Conservation (phyloP, 1,140 invertebrate genomes). For the Paracyclopina nana region DNA sequence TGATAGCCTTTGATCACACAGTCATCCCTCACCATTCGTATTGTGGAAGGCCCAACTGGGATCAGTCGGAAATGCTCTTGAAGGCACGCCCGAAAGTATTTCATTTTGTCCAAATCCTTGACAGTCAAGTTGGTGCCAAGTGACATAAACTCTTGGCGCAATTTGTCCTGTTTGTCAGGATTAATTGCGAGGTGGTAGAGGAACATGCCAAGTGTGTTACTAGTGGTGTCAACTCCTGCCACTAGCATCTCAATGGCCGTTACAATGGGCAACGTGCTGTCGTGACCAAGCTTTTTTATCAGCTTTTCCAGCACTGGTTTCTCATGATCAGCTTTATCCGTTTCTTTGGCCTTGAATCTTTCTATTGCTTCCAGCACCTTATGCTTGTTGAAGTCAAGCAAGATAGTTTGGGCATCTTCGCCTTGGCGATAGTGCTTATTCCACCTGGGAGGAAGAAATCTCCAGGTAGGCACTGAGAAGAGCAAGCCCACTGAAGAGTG, state of each 20-base stretch:
- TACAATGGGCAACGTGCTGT: neutral
- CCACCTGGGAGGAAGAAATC: neutral
- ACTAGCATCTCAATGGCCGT: slow-evolving; percentile 1
- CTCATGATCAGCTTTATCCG: neutral
- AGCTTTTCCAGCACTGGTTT: slow-evolving; percentile 1
- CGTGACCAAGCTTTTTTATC: slow-evolving; percentile 1
- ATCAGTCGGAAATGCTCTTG: neutral
- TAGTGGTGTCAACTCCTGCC: slow-evolving; percentile 2
- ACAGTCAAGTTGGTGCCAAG: neutral
- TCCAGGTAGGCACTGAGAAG: neutral
- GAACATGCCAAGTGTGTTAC: neutral
- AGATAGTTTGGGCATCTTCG: neutral
- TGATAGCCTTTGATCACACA: neutral
- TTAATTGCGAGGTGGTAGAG: slow-evolving; percentile 5
- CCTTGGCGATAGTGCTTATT: neutral
- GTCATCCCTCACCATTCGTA: neutral
- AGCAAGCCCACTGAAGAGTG: too few species aligned
- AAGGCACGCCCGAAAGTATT: neutral
- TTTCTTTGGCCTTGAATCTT: neutral
- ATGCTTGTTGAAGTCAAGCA: neutral
- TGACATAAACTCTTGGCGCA: neutral
- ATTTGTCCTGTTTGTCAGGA: slow-evolving; percentile 1
- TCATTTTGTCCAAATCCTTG: neutral
- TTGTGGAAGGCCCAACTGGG: neutral
- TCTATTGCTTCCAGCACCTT: neutral